These are phyloP conservation scores for Diachrysia chrysitis DNA, from an alignment of 2,888 invertebrate genomes.

Conservation along the genomic window DNA sequence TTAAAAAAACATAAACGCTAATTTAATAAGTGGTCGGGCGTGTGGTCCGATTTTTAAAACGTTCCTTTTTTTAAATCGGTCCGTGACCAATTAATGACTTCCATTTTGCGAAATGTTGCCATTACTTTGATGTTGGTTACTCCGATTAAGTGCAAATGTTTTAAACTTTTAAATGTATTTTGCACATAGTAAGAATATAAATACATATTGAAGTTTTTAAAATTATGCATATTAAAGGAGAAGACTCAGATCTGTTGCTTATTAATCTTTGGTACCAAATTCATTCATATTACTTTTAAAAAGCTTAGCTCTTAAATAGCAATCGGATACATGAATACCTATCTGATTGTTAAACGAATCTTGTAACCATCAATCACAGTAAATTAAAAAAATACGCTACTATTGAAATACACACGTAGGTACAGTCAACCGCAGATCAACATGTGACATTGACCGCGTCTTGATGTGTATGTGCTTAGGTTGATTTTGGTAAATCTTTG, in stretches of 20 bases:
- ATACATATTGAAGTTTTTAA: neutral
- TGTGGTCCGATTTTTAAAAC: slow-evolving; percentile 48
- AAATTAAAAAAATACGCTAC: neutral
- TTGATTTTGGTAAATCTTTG: neutral
- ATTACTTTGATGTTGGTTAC: slow-evolving; percentile 44
- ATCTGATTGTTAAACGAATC: neutral
- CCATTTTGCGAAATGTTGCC: slow-evolving; percentile 50
- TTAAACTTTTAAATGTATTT: slow-evolving; percentile 10
- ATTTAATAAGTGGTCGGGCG: slow-evolving; percentile 38
- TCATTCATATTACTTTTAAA: too few relatives aligned
- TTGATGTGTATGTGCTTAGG: neutral
- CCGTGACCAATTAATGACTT: slow-evolving; percentile 52
- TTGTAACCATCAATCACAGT: slow-evolving; percentile 20
- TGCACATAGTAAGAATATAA: neutral
- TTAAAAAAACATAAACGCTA: slow-evolving; percentile 19
- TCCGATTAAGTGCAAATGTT: slow-evolving; percentile 20
- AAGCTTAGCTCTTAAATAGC: too few relatives aligned
- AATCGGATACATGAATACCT: neutral
- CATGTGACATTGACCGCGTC: too few relatives aligned
- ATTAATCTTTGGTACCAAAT: neutral
- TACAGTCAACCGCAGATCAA: neutral
- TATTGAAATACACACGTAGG: neutral
- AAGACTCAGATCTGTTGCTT: neutral
- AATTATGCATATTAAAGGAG: neutral
- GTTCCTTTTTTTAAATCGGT: slow-evolving; percentile 36